Percentiles rank a stretch among this genome's conserved stretches.
These are phyloP conservation scores for Abrostola triplasia DNA, from an alignment of 2,888 invertebrate species.

Conservation along the genomic window DNA sequence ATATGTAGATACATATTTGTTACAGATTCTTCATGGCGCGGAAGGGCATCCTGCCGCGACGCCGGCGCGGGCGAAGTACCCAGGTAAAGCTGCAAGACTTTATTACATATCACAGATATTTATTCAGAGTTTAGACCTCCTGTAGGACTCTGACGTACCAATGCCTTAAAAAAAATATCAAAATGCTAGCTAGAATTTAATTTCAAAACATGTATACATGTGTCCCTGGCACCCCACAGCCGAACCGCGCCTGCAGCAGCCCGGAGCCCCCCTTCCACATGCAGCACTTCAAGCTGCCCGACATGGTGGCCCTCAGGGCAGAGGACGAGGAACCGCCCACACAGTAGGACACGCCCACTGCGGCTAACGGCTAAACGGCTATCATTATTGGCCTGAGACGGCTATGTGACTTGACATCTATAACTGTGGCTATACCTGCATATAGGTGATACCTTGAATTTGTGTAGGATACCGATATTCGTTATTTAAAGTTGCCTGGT, in stretches of 20 bases:
- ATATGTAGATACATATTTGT: slow-evolving; percentile 17
- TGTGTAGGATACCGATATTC: too few species aligned
- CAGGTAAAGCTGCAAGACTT: too few species aligned
- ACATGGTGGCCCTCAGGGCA: slow-evolving; percentile 82
- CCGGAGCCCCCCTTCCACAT: slow-evolving; percentile 92
- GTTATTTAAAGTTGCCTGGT: too few species aligned
- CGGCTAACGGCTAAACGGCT: too few species aligned
- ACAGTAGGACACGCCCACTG: slow-evolving; percentile 10
- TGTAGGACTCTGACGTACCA: too few species aligned
- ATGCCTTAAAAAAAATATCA: slow-evolving; percentile 47
- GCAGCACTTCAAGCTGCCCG: slow-evolving; percentile 92
- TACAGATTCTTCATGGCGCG: slow-evolving; percentile 95
- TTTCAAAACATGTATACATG: too few species aligned
- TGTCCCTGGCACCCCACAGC: slow-evolving; percentile 39
- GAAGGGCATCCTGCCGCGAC: slow-evolving; percentile 93
- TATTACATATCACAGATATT: too few species aligned
- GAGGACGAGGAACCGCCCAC: slow-evolving; percentile 65
- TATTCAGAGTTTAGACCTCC: too few species aligned
- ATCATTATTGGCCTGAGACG: too few species aligned
- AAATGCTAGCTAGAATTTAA: background rate
- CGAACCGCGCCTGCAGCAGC: slow-evolving; percentile 82
- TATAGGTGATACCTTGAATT: too few species aligned
- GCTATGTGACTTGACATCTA: too few species aligned
- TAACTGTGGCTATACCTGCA: too few species aligned
- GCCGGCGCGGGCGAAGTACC: slow-evolving; percentile 93